Percentiles rank a stretch among this genome's conserved stretches.
Conservation (phyloP, 2,113 vertebrate genomes). For the Megatriorchis doriae region DNA sequence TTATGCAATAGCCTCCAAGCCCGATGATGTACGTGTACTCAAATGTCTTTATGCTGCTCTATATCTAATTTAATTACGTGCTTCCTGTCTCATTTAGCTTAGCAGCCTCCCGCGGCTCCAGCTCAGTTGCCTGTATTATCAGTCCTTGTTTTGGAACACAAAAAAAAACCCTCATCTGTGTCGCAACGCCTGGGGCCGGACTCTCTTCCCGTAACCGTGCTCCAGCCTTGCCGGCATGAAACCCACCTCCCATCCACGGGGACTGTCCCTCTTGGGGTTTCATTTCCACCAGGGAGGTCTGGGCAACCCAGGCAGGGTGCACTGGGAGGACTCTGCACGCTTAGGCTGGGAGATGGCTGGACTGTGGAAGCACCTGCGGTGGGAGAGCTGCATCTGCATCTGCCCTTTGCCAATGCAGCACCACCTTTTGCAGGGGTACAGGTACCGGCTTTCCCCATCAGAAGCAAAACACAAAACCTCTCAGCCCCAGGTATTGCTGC, state of each 20-base stretch:
- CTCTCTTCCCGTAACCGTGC: background rate
- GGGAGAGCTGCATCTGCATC: background rate
- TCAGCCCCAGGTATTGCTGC: background rate
- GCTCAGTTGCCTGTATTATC: slow-evolving; percentile 1
- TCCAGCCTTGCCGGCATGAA: background rate
- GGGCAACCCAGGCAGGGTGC: background rate
- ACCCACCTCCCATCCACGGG: background rate
- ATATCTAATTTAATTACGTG: slow-evolving; percentile 43
- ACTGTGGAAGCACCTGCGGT: background rate
- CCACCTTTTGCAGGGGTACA: fast-evolving
- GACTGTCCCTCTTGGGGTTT: background rate
- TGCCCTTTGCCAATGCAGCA: background rate
- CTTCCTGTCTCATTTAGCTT: slow-evolving; percentile 47
- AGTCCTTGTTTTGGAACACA: slow-evolving; percentile 48
- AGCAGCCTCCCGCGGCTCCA: background rate
- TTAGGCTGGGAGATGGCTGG: background rate
- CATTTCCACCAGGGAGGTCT: background rate
- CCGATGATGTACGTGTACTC: background rate
- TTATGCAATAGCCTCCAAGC: background rate
- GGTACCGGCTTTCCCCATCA: background rate
- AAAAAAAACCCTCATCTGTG: background rate
- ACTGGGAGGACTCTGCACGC: too few relatives aligned
- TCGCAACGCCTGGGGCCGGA: background rate
- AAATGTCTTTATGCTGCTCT: slow-evolving; percentile 5
- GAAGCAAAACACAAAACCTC: background rate